phyloP scores from a whole-genome alignment of 2,797 vertebrate genomes.

The Ptychadena robeensis region DNA sequence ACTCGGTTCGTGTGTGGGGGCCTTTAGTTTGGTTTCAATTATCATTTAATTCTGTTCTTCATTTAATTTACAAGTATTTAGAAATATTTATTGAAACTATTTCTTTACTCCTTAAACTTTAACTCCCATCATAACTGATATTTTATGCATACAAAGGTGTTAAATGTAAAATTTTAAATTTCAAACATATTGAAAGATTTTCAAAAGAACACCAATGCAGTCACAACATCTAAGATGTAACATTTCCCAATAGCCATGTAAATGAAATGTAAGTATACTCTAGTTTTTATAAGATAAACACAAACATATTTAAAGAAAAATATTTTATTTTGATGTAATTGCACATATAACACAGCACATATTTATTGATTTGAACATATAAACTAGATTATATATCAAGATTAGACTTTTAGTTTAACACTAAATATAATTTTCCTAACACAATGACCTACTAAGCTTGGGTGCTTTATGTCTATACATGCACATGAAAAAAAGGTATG shows the following conservation, averaged over 20 bases:
- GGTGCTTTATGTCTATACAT: neutral
- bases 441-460: neutral
- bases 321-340: neutral
- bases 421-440: neutral
- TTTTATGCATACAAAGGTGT: too few relatives aligned
- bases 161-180: too few relatives aligned
- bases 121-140: too few relatives aligned
- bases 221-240: neutral
- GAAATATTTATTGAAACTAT: neutral
- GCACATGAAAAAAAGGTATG: neutral
- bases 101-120: too few relatives aligned
- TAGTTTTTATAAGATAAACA: neutral
- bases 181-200: too few relatives aligned
- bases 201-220: neutral
- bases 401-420: too few relatives aligned
- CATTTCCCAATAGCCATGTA: neutral
- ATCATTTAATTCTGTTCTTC: neutral
- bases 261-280: neutral
- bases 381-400: neutral
- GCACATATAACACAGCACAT: neutral
- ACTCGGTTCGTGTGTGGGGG: too few relatives aligned
- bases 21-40: neutral
- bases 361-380: neutral
- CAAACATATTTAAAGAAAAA: too few relatives aligned
- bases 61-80: neutral